Base-by-base conservation (phyloP, 1,140 invertebrate species). In the Oryzaephilus surinamensis region DNA sequence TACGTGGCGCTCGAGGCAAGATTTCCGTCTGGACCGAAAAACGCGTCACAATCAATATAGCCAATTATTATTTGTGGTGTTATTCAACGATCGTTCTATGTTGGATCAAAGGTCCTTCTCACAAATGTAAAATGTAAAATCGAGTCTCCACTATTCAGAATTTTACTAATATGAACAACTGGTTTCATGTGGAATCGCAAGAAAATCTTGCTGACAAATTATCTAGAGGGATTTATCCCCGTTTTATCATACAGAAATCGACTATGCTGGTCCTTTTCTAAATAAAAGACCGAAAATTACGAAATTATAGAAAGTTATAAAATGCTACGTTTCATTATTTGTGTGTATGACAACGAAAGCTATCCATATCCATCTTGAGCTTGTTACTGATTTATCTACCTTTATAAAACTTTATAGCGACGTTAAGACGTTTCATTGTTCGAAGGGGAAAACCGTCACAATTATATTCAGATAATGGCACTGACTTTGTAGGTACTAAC, bases 141-240 rank as follows among this genome's bases (percentile, higher is more conserved):
- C 34, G 63, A 11, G 59, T 66, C 0, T 16, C 51, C 0, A 36
- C 55, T 41, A 64, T 67, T 19, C 49, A 55, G 28, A 36, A 36
- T 13, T 36, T 46, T n/a, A 40, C 52, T 8, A 24, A 36, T 14
- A 14, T 24, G 1, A 27, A 32, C 6, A 32, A 61, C 13, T 72
- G 66, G 70, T 11, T 26, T 14, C 61, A 71, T 44, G 55, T 70
- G 0, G 26, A 36, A 6, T 51, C 60, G 1, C 27, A 35, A 13
- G 31, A 61, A 1, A 70, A 71, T 49, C 63, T 64, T 20, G 63
- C 63, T 2, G 67, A 72, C 52, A 38, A 50, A 3, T 36, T 55
- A 4, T 65, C 62, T 7, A 35, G 18, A n/a, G 48, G 48, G 6
- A 12, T n/a, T n/a, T n/a, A n/a, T 21, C 32, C 23, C 45, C 50